Base-by-base conservation (phyloP, 2,797 vertebrate genomes). In the Takifugu ocellatus region DNA sequence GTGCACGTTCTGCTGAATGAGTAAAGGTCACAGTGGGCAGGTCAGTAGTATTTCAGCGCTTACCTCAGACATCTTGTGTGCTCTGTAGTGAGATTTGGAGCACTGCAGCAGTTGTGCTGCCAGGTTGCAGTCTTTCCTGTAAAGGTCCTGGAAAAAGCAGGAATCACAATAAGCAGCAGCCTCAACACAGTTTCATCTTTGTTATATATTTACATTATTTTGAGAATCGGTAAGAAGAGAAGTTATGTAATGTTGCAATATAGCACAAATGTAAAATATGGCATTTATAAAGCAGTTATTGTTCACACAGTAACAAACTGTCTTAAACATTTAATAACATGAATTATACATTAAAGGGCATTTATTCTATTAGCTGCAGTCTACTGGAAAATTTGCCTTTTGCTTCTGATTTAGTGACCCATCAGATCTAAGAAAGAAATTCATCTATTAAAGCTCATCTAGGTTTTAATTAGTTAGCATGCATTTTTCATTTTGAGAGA, bases 121-220 rank as follows among this genome's bases (percentile, higher is more conserved):
- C 80, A 98, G 91, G 82, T 94, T 97, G 90, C 96, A 96, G 90
- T 98, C 97, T 86, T 98, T 98, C 82, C 94, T 93, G 84, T 96
- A 98, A 77, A 96, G 84, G 61, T 95, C 94, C 97, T 98, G 83
- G 24, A 72, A 77, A 42, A 81, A 36, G 54, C 56, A 83, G 8
- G 72, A 44, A 74, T 39, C 36, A 39, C 36, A 39, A 39, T 39
- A 39, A 39, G 36, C 36, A 14, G 14, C 36, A 12, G 36, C 11
- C 9, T 36, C 11, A 36, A 11, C 33, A 12, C 7, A 33, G 2
- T 33, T 9, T 33, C 31, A 33, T 1, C 9, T 33, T 10, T 33
- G 31, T 10, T 33, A 10, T 33, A 10, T 33, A 1, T 9, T 33
- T 33, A 9, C 7, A 31, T 3, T 27, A 27, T 29, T 29, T 29